These are phyloP conservation scores for Ornithoptera priamus DNA, from an alignment of 2,888 invertebrate genomes.

Conservation along the genomic window DNA sequence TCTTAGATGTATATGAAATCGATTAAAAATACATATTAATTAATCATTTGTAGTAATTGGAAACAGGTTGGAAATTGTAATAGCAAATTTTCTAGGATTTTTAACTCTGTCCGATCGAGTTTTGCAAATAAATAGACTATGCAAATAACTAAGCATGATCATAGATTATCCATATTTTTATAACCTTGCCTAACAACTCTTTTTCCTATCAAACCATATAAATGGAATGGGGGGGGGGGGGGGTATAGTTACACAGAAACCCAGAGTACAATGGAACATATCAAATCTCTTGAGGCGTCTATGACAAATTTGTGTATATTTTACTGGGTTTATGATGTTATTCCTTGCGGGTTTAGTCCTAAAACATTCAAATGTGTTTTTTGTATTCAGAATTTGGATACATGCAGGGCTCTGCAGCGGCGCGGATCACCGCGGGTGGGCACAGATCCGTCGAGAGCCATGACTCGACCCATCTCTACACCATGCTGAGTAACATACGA, in stretches of 20 bases:
- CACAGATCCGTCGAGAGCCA: slow-evolving; percentile 50
- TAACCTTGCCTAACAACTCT: no score
- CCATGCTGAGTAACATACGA: slow-evolving; percentile 76
- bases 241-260: slow-evolving; percentile 53
- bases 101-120: no score
- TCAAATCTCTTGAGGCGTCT: slow-evolving; percentile 44
- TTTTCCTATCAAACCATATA: neutral
- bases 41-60: no score
- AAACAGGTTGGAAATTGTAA: no score
- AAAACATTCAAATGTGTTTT: slow-evolving; percentile 51
- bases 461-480: slow-evolving; percentile 62
- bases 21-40: neutral
- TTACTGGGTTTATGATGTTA: slow-evolving; percentile 59
- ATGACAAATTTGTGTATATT: slow-evolving; percentile 54
- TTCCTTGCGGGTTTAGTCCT: slow-evolving; percentile 42
- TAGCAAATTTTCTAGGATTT: no score
- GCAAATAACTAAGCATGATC: no score
- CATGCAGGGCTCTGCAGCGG: slow-evolving; percentile 55
- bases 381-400: slow-evolving; percentile 60
- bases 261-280: slow-evolving; percentile 41
- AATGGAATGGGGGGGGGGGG: no score
- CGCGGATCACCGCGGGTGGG: slow-evolving; percentile 59
- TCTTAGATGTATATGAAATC: slow-evolving; percentile 10
- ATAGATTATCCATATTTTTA: no score
- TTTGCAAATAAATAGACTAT: no score